phyloP scores from a whole-genome alignment of 2,113 vertebrate species.

The Phaethon lepturus region DNA sequence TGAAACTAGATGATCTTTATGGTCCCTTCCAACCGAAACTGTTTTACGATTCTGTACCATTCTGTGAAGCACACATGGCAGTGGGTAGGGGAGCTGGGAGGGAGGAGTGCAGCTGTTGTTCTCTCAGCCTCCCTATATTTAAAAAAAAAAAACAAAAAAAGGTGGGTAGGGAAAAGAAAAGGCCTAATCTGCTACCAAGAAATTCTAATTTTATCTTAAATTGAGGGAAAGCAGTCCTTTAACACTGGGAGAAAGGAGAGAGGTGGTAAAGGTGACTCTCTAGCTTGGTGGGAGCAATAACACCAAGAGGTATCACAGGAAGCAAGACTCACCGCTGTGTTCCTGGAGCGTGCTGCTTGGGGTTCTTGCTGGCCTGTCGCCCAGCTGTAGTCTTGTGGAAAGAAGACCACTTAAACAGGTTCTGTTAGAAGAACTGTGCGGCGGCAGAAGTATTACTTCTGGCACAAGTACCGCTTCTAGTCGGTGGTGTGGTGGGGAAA shows the following conservation, averaged over 20 bases:
- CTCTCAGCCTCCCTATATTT: neutral
- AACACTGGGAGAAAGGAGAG: neutral
- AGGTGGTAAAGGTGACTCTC: neutral
- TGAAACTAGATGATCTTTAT: no score
- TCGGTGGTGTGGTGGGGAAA: neutral
- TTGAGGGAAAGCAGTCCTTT: neutral
- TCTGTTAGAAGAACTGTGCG: neutral
- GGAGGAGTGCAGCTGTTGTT: neutral
- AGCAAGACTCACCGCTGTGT: neutral
- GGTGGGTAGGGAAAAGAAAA: neutral
- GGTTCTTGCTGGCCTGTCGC: rapidly evolving
- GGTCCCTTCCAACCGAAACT: no score
- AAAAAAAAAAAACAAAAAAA: neutral
- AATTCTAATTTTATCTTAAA: neutral
- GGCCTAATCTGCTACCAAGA: neutral
- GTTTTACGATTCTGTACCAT: no score
- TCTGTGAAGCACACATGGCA: no score
- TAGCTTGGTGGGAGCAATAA: neutral
- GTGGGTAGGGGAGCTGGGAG: neutral
- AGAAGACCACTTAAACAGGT: neutral
- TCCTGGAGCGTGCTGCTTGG: rapidly evolving
- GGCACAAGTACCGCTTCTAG: rapidly evolving
- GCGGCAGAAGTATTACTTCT: neutral
- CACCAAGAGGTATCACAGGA: neutral
- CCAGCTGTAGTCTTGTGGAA: neutral